A percentile compares a stretch with the other conserved stretches of the same genome.
Evolutionary conservation across 2,888 invertebrate genomes (phyloP).

Genomic region (Taphrorychus bicolor): DNA sequence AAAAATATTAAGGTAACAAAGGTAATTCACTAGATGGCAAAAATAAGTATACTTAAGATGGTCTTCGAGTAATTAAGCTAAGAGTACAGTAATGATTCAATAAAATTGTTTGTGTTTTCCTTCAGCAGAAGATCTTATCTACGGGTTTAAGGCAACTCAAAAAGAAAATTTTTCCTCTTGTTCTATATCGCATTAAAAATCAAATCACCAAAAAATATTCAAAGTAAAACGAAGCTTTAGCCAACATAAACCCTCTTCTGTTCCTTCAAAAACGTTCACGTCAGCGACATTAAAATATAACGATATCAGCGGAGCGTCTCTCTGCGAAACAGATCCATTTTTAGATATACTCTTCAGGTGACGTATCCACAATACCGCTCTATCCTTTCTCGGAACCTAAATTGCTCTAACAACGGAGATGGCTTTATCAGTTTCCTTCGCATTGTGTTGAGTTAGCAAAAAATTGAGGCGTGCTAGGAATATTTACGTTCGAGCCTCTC

Average conservation of each 20-base stretch:
- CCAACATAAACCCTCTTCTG: neutral
- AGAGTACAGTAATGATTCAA: too few relatives aligned
- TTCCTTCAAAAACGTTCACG: neutral
- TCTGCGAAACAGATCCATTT: constrained; percentile 24
- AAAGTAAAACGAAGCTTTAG: neutral
- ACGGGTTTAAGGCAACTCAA: too few relatives aligned
- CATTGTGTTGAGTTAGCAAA: constrained; percentile 29
- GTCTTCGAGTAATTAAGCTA: too few relatives aligned
- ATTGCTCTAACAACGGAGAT: constrained; percentile 37
- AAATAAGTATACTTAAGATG: too few relatives aligned
- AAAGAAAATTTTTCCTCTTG: too few relatives aligned
- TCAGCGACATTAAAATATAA: constrained; percentile 3
- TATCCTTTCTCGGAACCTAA: constrained; percentile 29
- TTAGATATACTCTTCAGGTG: constrained; percentile 23
- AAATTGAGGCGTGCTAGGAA: constrained; percentile 23
- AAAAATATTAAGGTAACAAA: too few relatives aligned
- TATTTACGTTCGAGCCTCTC: constrained; percentile 27
- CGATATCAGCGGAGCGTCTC: constrained; percentile 9
- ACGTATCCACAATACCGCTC: constrained; percentile 23
- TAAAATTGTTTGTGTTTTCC: too few relatives aligned
- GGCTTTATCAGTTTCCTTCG: constrained; percentile 32
- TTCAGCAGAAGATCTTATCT: too few relatives aligned
- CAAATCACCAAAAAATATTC: neutral
- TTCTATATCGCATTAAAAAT: too few relatives aligned
- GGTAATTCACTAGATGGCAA: too few relatives aligned